Conservation (phyloP, 2,113 vertebrate species). For the Leptodactylus fuscus region DNA sequence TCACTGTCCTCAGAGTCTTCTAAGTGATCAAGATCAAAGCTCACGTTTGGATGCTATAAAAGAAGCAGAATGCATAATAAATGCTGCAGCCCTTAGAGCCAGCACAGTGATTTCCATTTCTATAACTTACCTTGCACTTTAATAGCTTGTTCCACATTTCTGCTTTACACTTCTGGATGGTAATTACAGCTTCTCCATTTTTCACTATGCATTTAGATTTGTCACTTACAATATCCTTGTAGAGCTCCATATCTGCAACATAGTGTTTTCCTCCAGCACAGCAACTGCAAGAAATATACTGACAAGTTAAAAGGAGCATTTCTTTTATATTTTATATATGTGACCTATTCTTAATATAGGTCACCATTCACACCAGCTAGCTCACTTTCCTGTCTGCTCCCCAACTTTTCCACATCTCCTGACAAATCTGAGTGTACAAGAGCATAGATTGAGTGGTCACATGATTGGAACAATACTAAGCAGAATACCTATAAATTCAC, state of each 20-base stretch:
- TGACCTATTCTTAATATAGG: no score
- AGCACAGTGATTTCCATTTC: neutral
- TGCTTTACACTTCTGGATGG: slow-evolving; percentile 68
- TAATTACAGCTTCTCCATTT: slow-evolving; percentile 67
- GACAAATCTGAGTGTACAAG: no score
- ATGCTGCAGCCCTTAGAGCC: neutral
- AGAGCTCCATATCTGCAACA: slow-evolving; percentile 73
- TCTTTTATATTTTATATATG: no score
- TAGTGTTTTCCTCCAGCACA: slow-evolving; percentile 72
- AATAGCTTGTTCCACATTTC: slow-evolving; percentile 70
- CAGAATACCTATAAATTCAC: no score
- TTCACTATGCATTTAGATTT: slow-evolving; percentile 65
- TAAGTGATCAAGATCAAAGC: slow-evolving; percentile 76
- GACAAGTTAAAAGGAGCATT: no score
- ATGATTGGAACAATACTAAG: no score
- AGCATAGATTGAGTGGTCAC: no score
- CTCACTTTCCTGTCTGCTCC: no score
- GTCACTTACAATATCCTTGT: slow-evolving; percentile 65
- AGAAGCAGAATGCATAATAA: neutral
- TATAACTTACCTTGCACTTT: slow-evolving; percentile 68
- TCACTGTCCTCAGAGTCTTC: slow-evolving; percentile 71
- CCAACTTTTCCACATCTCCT: no score
- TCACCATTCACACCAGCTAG: no score
- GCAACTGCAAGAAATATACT: slow-evolving; percentile 68
- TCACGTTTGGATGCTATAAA: slow-evolving; percentile 72